phyloP scores from a whole-genome alignment of 2,888 invertebrate genomes.

The Coremacera marginata region DNA sequence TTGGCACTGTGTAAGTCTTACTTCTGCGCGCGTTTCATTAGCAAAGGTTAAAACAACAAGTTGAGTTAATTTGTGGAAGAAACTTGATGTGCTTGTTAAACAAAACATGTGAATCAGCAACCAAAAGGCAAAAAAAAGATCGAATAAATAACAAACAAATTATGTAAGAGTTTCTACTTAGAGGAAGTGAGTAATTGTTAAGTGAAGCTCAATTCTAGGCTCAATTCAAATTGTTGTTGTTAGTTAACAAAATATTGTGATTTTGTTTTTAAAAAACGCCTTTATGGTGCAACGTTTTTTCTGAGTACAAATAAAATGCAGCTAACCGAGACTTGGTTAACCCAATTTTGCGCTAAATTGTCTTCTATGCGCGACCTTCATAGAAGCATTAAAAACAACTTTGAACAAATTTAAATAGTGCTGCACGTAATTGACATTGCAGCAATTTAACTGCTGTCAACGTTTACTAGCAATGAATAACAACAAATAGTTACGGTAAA shows the following conservation, averaged over 20 bases:
- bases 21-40: background rate
- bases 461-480: background rate
- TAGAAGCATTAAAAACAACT: background rate
- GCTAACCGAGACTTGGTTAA: no score
- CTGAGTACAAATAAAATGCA: no score
- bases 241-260: no score
- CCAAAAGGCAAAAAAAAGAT: background rate
- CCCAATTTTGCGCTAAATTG: no score
- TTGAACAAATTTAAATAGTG: no score
- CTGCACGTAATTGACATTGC: slow-evolving; percentile 6
- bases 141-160: no score
- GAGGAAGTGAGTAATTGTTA: no score
- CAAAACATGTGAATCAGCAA: background rate
- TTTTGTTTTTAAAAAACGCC: no score
- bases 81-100: background rate
- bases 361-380: background rate
- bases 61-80: background rate
- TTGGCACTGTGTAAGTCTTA: background rate
- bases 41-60: background rate
- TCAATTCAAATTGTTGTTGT: no score
- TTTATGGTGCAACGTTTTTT: no score
- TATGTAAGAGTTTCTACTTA: no score
- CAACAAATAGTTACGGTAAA: background rate
- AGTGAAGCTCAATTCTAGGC: no score
- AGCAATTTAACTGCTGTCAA: background rate